Conservation (phyloP, 1,140 invertebrate species). For the Hycleus cichorii region DNA sequence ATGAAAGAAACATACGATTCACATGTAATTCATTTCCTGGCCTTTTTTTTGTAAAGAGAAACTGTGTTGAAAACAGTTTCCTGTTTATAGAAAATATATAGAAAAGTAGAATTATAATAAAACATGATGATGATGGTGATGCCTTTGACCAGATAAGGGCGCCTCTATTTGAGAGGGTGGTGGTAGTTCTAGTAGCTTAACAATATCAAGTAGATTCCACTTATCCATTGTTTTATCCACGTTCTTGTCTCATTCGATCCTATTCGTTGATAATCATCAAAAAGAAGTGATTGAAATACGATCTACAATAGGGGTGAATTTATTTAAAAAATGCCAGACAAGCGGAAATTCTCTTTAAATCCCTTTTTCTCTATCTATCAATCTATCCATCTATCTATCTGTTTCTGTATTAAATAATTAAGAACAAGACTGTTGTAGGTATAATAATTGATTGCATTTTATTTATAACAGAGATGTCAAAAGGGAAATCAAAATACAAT, state of each 20-base stretch:
- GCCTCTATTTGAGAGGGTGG: constrained; percentile 8
- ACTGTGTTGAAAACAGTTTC: constrained; percentile 13
- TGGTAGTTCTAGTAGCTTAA: neutral
- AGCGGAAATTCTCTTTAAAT: constrained; percentile 1
- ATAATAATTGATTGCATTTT: neutral
- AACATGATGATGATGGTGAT: neutral
- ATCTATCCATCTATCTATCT: neutral
- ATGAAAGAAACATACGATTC: constrained; percentile 17
- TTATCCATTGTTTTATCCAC: constrained; percentile 11
- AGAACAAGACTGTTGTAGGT: too few relatives aligned
- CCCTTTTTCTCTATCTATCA: neutral
- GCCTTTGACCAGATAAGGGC: constrained; percentile 11
- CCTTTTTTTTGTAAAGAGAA: constrained; percentile 1
- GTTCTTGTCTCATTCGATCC: constrained; percentile 14
- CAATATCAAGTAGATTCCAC: constrained; percentile 3
- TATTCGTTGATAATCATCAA: neutral
- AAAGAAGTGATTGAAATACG: constrained; percentile 16
- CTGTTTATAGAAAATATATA: constrained; percentile 4
- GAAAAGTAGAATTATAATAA: constrained; percentile 5
- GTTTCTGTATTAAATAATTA: too few relatives aligned
- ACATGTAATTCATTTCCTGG: constrained; percentile 16
- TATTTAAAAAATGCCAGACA: constrained; percentile 9
- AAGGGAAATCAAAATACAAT: constrained; percentile 20
- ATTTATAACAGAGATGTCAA: neutral
- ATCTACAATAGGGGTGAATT: constrained; percentile 15